Evolutionary conservation across 2,797 vertebrate species (phyloP), one percentile per base, ranked within the genome.

Genomic region (Pteropus rufus): DNA sequence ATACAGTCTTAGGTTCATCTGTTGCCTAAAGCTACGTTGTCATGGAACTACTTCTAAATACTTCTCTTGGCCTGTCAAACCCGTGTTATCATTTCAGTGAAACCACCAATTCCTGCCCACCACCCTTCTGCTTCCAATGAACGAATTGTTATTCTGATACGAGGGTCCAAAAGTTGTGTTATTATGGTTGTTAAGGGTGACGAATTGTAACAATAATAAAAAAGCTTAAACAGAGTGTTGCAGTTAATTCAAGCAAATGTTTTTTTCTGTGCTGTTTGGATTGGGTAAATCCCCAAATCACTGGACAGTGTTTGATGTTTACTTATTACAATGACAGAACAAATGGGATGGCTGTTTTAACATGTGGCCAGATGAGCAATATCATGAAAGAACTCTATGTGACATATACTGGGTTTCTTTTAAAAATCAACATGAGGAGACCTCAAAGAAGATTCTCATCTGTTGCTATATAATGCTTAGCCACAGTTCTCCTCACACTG

Each of bases 261-360:
- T 95, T 84, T 73, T 31, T 54, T 56, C 36, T 81, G 8, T 89
- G 12, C 56, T 65, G 56, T 92, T 92, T 82, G 34, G 31, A 82
- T 56, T 79, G 85, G 39, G 46, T 70, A 65, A 81, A 86, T 80
- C 80, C 86, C 89, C 82, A 91, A 88, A 85, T 97, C 60, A 86
- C 64, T 52, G 54, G 60, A 70, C 12, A 80, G 75, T 73, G 79
- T 62, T 70, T 86, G 26, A 52, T 62, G 10, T 89, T 75, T 36
- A 52, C 23, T 80, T 67, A 24, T 34, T 60, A 91, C 86, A 83
- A 81, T 62, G 65, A 83, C 56, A 77, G 36, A 80, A 11, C 46
- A 67, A n/a, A 46, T 91, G 64, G 41, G 65, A 18, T 58, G 31
- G 3, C 62, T 88, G 24, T 86, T 83, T 83, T 39, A 94, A 39